These are phyloP conservation scores for Dorcus hopei DNA, from an alignment of 2,888 invertebrate genomes.

Conservation along the genomic window DNA sequence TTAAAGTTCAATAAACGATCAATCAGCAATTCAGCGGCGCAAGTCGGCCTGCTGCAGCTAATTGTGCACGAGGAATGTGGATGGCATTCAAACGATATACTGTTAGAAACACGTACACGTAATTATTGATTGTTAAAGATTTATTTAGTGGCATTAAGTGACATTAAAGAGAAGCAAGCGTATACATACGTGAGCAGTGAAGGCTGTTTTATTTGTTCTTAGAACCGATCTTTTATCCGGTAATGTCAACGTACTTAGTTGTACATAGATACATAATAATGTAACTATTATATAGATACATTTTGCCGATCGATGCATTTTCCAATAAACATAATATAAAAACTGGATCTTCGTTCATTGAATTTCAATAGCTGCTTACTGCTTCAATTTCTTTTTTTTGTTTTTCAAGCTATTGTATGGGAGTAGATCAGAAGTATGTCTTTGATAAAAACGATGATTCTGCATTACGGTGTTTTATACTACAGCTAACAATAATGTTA, in stretches of 20 bases:
- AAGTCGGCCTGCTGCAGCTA: constrained; percentile 8
- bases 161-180: neutral
- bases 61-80: constrained; percentile 16
- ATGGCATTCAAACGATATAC: constrained; percentile 9
- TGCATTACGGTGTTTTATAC: too few species aligned
- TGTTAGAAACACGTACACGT: constrained; percentile 1
- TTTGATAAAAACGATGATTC: too few species aligned
- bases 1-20: constrained; percentile 15
- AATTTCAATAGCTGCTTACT: too few species aligned
- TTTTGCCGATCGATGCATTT: too few species aligned
- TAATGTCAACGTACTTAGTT: constrained; percentile 1
- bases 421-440: too few species aligned
- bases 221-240: neutral
- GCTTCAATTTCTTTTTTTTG: too few species aligned
- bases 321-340: too few species aligned
- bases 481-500: too few species aligned
- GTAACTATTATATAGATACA: too few species aligned
- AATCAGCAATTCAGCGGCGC: constrained; percentile 1
- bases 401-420: too few species aligned
- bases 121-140: constrained; percentile 1
- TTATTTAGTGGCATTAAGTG: constrained; percentile 1
- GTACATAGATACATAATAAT: too few species aligned
- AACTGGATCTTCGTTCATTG: too few species aligned
- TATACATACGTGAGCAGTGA: neutral
- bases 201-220: neutral